A percentile compares a stretch with the other conserved stretches of the same genome.
These are phyloP conservation scores for Hyperoplus immaculatus DNA, from an alignment of 2,797 vertebrate species.

Conservation along the genomic window DNA sequence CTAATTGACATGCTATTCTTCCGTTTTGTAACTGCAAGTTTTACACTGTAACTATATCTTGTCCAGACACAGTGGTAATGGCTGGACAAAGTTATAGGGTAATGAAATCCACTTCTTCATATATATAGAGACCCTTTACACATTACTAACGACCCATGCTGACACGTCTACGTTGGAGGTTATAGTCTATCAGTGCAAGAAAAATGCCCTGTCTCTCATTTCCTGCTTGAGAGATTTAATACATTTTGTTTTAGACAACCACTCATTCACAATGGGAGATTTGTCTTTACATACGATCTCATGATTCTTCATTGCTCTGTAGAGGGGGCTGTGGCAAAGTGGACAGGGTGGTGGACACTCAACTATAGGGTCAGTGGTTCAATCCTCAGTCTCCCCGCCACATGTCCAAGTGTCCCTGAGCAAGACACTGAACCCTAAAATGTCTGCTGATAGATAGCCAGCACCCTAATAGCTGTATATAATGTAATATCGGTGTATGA, in stretches of 20 bases:
- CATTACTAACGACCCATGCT: neutral
- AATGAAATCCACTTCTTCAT: neutral
- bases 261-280: slow-evolving; percentile 5
- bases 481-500: too few species aligned
- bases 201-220: neutral
- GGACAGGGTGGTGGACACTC: too few species aligned
- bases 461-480: too few species aligned
- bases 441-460: too few species aligned
- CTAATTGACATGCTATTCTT: neutral
- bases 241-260: neutral
- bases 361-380: too few species aligned
- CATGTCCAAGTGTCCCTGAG: too few species aligned
- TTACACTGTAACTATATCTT: neutral
- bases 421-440: too few species aligned
- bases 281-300: neutral
- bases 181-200: neutral
- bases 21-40: neutral
- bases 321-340: too few species aligned
- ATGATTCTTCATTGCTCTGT: neutral
- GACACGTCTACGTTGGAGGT: neutral
- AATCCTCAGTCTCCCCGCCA: too few species aligned
- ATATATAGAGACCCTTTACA: neutral
- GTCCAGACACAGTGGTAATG: neutral
- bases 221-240: neutral
- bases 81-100: neutral